Conservation (phyloP, 2,888 invertebrate genomes). For the Drosophila subsilvestris region DNA sequence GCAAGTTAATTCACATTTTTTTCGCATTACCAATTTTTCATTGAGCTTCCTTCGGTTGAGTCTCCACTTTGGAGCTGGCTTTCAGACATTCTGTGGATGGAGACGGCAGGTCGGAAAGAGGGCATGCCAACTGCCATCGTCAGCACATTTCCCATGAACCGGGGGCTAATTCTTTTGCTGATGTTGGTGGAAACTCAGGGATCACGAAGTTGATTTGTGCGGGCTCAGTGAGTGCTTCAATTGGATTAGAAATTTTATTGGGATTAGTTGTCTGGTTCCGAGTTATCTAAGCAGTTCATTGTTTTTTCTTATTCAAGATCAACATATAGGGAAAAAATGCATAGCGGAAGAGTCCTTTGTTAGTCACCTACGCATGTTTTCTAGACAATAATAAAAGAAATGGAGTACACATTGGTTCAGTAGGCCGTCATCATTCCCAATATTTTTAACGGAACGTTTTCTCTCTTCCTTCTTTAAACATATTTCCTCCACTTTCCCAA, state of each 20-base stretch:
- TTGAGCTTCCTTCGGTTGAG: constrained; percentile 12
- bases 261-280: neutral
- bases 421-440: too few relatives aligned
- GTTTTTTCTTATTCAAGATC: neutral
- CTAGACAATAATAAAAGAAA: too few relatives aligned
- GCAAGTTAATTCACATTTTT: constrained; percentile 68
- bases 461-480: neutral
- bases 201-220: constrained; percentile 5
- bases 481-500: neutral
- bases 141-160: neutral
- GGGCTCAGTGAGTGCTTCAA: neutral
- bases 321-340: neutral
- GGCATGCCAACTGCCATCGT: constrained; percentile 2
- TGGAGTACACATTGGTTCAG: too few relatives aligned
- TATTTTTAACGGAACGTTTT: neutral
- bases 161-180: neutral
- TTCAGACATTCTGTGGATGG: constrained; percentile 3
- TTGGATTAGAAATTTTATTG: neutral
- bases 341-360: neutral
- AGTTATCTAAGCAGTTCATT: neutral
- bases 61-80: constrained; percentile 5
- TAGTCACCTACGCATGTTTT: too few relatives aligned
- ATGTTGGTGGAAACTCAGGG: neutral
- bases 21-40: constrained; percentile 45
- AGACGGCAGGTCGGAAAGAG: neutral